These are phyloP conservation scores for Papilio xuthus DNA, from an alignment of 1,140 invertebrate genomes.

Conservation along the genomic window DNA sequence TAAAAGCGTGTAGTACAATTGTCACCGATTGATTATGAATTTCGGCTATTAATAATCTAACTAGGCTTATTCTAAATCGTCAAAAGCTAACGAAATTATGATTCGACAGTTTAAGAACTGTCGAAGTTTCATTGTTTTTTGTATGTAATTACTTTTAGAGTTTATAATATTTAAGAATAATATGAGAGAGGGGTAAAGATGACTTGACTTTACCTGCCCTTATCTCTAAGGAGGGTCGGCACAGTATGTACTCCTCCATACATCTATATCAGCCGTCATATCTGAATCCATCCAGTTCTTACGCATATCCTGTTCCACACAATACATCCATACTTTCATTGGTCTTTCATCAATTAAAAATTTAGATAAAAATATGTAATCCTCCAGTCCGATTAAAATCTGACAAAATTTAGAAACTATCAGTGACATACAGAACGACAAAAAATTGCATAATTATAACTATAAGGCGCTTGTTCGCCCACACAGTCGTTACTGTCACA, in stretches of 20 bases:
- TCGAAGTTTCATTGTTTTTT: neutral
- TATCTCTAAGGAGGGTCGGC: no score
- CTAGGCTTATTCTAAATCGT: neutral
- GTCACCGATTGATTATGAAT: neutral
- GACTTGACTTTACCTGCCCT: no score
- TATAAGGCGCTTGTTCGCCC: constrained; percentile 23
- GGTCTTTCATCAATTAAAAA: no score
- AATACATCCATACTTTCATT: no score
- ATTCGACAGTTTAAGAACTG: neutral
- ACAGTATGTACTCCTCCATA: no score
- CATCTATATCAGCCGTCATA: no score
- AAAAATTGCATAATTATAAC: constrained; percentile 28
- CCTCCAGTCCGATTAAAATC: neutral
- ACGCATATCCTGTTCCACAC: no score
- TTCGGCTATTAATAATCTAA: neutral
- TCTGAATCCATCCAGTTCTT: no score
- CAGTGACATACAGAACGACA: neutral
- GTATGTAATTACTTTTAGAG: no score
- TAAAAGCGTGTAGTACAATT: neutral
- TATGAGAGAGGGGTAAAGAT: no score
- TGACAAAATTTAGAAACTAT: neutral
- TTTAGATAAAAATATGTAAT: no score
- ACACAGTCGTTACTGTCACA: constrained; percentile 15
- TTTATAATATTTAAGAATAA: no score
- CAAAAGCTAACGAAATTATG: neutral